Conservation (phyloP, 2,888 invertebrate species). For the Acanthosepion lycidas region DNA sequence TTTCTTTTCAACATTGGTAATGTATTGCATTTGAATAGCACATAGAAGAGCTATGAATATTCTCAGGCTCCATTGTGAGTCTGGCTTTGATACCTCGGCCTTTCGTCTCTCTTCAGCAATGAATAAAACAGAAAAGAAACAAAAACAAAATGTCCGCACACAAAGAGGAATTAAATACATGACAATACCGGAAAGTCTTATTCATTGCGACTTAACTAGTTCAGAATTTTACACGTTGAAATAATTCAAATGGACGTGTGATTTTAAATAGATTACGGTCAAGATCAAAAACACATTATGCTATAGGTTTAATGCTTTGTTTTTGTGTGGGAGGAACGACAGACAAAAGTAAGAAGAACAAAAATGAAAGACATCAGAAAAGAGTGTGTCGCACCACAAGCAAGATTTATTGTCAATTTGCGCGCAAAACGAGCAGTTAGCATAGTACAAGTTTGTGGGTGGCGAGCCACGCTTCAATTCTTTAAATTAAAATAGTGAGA, state of each 20-base stretch:
- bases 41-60: neutral
- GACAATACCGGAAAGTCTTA: neutral
- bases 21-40: neutral
- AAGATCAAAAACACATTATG: neutral
- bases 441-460: too few species aligned
- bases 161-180: neutral
- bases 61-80: neutral
- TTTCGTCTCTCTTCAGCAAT: neutral
- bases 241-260: neutral
- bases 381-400: too few species aligned
- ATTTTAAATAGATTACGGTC: slow-evolving; percentile 18
- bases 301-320: neutral
- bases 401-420: too few species aligned
- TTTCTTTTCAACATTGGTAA: slow-evolving; percentile 4
- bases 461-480: too few species aligned
- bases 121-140: neutral
- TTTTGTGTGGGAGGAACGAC: neutral
- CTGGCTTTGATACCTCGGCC: neutral
- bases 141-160: neutral
- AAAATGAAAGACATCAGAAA: neutral
- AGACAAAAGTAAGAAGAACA: neutral
- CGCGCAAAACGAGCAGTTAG: too few species aligned
- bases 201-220: neutral
- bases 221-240: neutral
- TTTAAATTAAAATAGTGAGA: too few species aligned